Base-by-base conservation (phyloP, 37 sponge, comb jelly and placozoan genomes). In the Geodia barretti region DNA sequence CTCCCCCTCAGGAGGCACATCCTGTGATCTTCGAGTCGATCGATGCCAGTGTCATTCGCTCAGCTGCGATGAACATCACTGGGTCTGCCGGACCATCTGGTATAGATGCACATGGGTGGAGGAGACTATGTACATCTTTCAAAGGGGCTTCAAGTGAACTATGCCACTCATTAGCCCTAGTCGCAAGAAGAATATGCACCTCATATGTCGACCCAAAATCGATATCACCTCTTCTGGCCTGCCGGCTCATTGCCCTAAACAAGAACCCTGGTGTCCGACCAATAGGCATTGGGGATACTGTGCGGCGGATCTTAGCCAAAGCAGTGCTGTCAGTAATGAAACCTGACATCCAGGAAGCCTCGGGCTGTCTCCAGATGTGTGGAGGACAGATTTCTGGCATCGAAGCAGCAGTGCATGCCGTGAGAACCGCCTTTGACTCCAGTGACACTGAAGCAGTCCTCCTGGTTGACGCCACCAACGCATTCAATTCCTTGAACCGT, bases 81-180 rank as follows among this genome's bases (percentile, higher is more conserved):
- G 83, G 83, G 11, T n/a, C 83, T 41, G 83, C 83, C 24, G 74
- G 83, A 24, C 74, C 83, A 1, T 82, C 74, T 39, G 74, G 83
- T 33, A 3, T 82, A 2, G 83, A 72, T 73, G 83, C 83, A 5
- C 41, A 63, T 24, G 39, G 42, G 1, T 82, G 74, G 83, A 82
- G 83, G 35, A 8, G 83, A 17, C 65, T 82, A 14, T 82, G 83
- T 70, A 82, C 83, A 7, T 61, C 74, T 3, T 73, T 62, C 28
- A 72, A 59, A 28, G 28, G 54, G 3, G 74, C 83, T 2, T 72
- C 83, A 61, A 29, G 14, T 64, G 73, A 72, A 43, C 67, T 80
- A 36, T 80, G 81, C 60, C 33, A 68, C 23, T 29, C 60, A 23
- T 62, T 80, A 35, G 81, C 81, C 39, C 1, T 70, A 19, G 62